Evolutionary conservation across 2,797 vertebrate species (phyloP).

Genomic region (Glyptemys insculpta): DNA sequence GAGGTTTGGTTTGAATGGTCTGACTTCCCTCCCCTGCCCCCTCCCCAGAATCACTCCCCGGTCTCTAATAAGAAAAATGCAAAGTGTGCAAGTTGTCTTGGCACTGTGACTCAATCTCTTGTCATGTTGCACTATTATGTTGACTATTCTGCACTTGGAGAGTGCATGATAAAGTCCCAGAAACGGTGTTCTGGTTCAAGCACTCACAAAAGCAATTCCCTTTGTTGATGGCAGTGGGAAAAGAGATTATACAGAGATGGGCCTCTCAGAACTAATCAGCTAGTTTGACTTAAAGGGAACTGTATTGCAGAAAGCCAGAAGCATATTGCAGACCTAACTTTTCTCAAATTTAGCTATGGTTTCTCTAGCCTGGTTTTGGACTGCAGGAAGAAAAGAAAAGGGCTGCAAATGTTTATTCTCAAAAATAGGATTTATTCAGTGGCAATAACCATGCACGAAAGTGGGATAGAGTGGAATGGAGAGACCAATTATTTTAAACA

Average conservation of each 20-base stretch:
- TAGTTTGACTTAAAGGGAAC: conserved; percentile 43
- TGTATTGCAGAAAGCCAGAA: conserved; percentile 18
- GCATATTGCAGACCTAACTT: neutral
- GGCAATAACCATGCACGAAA: conserved; percentile 16
- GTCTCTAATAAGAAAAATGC: conserved; percentile 55
- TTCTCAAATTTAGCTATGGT: neutral
- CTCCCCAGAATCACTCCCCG: conserved; percentile 25
- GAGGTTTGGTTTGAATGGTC: neutral
- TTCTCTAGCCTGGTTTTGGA: neutral
- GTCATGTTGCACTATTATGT: conserved; percentile 35
- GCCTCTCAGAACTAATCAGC: neutral
- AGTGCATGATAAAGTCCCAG: conserved; percentile 44
- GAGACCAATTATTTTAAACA: conserved; percentile 30
- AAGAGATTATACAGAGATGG: neutral
- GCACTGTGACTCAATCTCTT: conserved; percentile 31
- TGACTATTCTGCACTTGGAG: conserved; percentile 31
- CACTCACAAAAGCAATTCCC: conserved; percentile 18
- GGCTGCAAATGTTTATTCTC: conserved; percentile 11
- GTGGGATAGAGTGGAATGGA: neutral
- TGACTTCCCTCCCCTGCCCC: neutral
- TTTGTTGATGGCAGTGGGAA: neutral
- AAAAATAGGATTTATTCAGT: neutral
- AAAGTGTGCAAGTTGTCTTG: conserved; percentile 42
- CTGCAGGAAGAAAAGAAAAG: neutral
- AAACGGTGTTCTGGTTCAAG: conserved; percentile 29